phyloP scores from a whole-genome alignment of 2,113 vertebrate species.

The Periophthalmus modestus region DNA sequence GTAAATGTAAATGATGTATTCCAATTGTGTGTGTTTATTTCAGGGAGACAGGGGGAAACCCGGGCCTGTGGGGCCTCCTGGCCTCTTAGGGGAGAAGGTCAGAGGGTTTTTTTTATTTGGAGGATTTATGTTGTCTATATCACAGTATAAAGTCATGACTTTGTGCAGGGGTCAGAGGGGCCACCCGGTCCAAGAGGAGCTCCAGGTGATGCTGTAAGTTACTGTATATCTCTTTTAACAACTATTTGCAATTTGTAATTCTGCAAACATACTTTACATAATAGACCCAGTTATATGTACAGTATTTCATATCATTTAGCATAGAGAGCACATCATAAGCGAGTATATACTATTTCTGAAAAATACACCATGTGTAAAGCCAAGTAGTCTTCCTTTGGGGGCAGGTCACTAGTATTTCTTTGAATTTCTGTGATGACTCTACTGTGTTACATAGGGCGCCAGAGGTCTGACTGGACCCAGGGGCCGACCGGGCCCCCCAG shows the following conservation, averaged over 20 bases:
- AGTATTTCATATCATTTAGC: too few relatives aligned
- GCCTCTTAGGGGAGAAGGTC: slow-evolving; percentile 86
- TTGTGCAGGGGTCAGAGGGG: slow-evolving; percentile 71
- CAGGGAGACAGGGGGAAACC: slow-evolving; percentile 75
- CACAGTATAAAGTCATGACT: background rate
- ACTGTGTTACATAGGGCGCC: slow-evolving; percentile 68
- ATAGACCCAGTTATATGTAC: too few relatives aligned
- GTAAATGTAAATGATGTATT: background rate
- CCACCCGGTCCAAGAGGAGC: slow-evolving; percentile 76
- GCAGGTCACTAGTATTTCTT: too few relatives aligned
- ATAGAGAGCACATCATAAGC: too few relatives aligned
- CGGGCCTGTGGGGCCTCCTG: slow-evolving; percentile 59
- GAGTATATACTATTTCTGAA: too few relatives aligned
- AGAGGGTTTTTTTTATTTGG: background rate
- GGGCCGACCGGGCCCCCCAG: slow-evolving; percentile 78
- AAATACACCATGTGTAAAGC: too few relatives aligned
- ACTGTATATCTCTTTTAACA: background rate
- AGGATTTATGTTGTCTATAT: too few relatives aligned
- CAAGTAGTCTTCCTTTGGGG: too few relatives aligned
- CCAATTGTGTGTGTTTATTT: slow-evolving; percentile 5
- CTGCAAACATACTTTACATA: background rate
- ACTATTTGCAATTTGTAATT: background rate
- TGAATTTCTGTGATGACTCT: slow-evolving; percentile 7
- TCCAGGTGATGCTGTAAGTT: slow-evolving; percentile 76
- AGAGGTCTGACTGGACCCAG: slow-evolving; percentile 83